Base-by-base conservation (phyloP, 1,140 invertebrate species). In the Schmidtea mediterranea region DNA sequence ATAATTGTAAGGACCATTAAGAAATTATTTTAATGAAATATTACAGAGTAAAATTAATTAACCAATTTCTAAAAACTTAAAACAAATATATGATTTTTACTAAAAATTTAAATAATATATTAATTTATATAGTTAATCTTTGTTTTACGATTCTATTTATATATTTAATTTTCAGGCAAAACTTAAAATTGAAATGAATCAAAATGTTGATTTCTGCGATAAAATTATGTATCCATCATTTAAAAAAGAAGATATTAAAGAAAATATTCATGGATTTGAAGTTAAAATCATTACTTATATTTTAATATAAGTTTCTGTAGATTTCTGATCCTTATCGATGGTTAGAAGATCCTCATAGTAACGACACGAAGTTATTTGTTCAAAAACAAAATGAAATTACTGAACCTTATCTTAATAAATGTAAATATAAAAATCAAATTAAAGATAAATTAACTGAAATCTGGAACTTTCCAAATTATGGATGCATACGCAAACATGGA, bases 401-500 rank as follows among this genome's bases (percentile, higher is more conserved):
- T 10, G 66, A 72, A 45, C 81, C 83, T 1, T 95, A 77, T 66
- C 68, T 97, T 2, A 71, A 81, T 52, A 68, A 71, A 15, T 90
- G 79, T 59, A 67, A 73, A 3, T 69, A 73, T 40, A 76, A 79
- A 55, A 62, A 75, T 10, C 72, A 75, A 54, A 75, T 94, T 38
- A 74, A 77, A 55, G 65, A 73, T 41, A 71, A 76, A 65, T 69
- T 95, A 2, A 90, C 78, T 0, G 75, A 86, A 55, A 67, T 94
- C 2, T 92, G 83, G 83, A 79, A 98, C 66, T 95, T 81, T 69
- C 81, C 83, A 24, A 94, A 90, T 65, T 90, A 80, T 66, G 78
- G 80, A 0, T 80, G 79, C 57, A 86, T 86, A 0, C 74, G 72
- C 53, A 75, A 73, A 58, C 72, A 77, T 58, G 86, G 87, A 12